These are phyloP conservation scores for Melanotaenia pygmaea DNA, from an alignment of 2,797 vertebrate species.

Conservation along the genomic window DNA sequence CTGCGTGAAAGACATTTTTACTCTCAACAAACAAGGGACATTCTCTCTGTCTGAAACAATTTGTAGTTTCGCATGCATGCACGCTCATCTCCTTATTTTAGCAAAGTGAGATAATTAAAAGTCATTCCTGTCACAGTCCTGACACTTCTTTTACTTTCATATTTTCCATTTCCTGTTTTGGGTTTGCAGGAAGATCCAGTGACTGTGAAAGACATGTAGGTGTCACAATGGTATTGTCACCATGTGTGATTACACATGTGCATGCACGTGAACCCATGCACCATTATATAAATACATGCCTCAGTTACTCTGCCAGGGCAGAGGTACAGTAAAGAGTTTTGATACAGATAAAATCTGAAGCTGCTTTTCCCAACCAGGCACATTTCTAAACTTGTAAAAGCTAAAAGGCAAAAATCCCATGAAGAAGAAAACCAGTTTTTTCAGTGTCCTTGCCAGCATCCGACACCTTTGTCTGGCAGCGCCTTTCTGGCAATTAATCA, in stretches of 20 bases:
- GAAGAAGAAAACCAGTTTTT: constrained; percentile 72
- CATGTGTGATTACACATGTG: constrained; percentile 26
- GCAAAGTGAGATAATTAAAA: neutral
- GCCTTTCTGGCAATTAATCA: constrained; percentile 55
- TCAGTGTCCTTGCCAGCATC: constrained; percentile 70
- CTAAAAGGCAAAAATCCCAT: constrained; percentile 48
- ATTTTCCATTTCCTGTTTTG: constrained; percentile 7
- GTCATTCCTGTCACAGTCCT: constrained; percentile 6
- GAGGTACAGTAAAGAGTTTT: constrained; percentile 45
- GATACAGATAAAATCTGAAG: constrained; percentile 38
- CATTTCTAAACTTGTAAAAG: constrained; percentile 49
- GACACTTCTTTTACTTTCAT: constrained; percentile 11
- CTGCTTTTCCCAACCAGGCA: constrained; percentile 20
- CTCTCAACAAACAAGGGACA: constrained; percentile 24
- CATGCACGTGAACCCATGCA: constrained; percentile 21
- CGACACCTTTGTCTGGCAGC: constrained; percentile 50
- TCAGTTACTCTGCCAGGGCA: constrained; percentile 43
- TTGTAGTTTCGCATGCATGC: constrained; percentile 15
- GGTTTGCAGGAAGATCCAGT: constrained; percentile 52
- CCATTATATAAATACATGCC: constrained; percentile 15
- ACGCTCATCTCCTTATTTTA: constrained; percentile 8
- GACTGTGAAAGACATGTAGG: constrained; percentile 25
- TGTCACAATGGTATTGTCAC: constrained; percentile 37
- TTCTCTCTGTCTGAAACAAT: constrained; percentile 1
- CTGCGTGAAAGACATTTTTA: constrained; percentile 33